Conservation (phyloP, 1,140 invertebrate genomes). For the Drosophila nannoptera region DNA sequence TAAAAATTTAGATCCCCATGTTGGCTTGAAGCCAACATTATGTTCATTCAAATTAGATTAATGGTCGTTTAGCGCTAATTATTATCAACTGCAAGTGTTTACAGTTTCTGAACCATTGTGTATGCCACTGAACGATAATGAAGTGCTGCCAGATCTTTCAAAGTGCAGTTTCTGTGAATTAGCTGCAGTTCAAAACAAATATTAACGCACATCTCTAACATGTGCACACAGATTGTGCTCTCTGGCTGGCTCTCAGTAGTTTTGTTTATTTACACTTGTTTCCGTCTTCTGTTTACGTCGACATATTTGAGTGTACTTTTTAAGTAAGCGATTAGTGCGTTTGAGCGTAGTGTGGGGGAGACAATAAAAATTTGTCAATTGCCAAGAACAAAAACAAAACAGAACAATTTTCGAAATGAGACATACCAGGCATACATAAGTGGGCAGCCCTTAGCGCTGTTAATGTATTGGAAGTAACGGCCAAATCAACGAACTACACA, state of each 20-base stretch:
- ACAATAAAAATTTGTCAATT: conserved; percentile 76
- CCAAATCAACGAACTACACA: conserved; percentile 61
- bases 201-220: conserved; percentile 24
- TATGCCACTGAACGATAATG: too few relatives aligned
- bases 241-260: conserved; percentile 23
- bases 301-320: conserved; percentile 41
- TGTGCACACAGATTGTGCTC: conserved; percentile 17
- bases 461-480: conserved; percentile 73
- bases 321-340: conserved; percentile 69
- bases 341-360: conserved; percentile 12
- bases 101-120: not conserved
- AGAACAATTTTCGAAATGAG: conserved; percentile 73
- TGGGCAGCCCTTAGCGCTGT: conserved; percentile 39
- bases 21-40: not conserved
- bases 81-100: not conserved
- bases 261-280: conserved; percentile 49
- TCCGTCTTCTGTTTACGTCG: conserved; percentile 8
- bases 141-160: too few relatives aligned
- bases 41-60: not conserved
- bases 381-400: conserved; percentile 73
- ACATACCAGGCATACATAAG: conserved; percentile 57
- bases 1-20: too few relatives aligned
- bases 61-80: not conserved
- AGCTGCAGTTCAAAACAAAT: not conserved
- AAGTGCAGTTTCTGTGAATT: not conserved